Base-by-base conservation (phyloP, 64 coral and sea anemone genomes). In the Porites lutea region DNA sequence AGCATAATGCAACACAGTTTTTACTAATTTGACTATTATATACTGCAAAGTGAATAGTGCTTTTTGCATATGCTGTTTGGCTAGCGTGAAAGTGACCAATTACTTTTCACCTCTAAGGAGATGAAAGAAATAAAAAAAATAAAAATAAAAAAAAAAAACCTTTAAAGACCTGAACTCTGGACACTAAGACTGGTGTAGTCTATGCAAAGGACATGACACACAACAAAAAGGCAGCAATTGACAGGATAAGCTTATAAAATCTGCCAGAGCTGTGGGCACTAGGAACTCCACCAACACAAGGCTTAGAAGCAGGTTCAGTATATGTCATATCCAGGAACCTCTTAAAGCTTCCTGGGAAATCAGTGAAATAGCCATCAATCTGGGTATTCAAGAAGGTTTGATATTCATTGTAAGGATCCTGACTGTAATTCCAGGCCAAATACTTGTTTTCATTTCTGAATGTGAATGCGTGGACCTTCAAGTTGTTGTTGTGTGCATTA, bases 341-440 rank as follows among this genome's bases (percentile, higher is more conserved):
- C 16, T 84, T 84, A 8, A 84, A 63, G 63, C 37, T 68, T 10
- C 43, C 63, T 51, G 81, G 81, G 52, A 84, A 84, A 84, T 84
- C 81, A 52, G 81, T 68, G n/a, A 84, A 84, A 13, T 84, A 84
- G 9, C 81, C 81, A 64, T 84, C 81, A 52, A 84, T 65, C 3
- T 16, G 43, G 69, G 20, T 19, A 11, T 84, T 51, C 16, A 84
- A 69, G 47, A 84, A 84, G 9, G 61, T 69, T 84, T 84, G 6
- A 52, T 84, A 84, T 4, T 84, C 81, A 20, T 67, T 84, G 8
- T 68, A 84, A 4, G 63, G 81, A 68, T 84, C 81, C 47, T 84
- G 63, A 51, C 46, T 84, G 81, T 84, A 84, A 84, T 84, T 84
- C 81, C 81, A 84, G 3, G 81, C 81, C 81, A 84, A 69, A 22